Evolutionary conservation across 2,797 vertebrate genomes (phyloP).

Genomic region (Ficedula albicollis): DNA sequence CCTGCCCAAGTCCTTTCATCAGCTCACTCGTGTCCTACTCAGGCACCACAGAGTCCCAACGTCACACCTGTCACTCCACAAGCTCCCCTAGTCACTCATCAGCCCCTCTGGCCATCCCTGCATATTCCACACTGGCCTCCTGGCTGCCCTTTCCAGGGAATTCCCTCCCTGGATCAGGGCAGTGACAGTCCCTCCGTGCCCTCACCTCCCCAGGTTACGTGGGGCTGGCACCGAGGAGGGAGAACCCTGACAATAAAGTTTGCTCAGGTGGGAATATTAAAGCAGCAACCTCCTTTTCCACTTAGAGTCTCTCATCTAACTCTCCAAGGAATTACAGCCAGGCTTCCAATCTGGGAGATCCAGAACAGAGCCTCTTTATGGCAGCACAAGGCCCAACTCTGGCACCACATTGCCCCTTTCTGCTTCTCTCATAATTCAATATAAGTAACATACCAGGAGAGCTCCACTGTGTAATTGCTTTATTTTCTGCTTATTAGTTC

Average conservation of each 20-base stretch:
- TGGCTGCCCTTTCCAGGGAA: neutral
- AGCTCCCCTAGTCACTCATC: neutral
- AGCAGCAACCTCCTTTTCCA: neutral
- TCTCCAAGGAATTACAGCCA: neutral
- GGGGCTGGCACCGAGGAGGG: neutral
- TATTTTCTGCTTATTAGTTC: conserved; percentile 82
- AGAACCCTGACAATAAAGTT: neutral
- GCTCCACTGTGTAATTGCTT: conserved; percentile 78
- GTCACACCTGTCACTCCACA: neutral
- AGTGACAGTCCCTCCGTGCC: accelerated
- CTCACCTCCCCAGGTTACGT: accelerated
- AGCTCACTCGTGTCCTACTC: neutral
- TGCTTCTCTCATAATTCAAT: conserved; percentile 43
- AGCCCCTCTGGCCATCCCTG: neutral
- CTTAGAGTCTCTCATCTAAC: neutral
- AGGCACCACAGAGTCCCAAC: neutral
- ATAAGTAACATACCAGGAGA: conserved; percentile 75
- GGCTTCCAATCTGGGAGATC: neutral
- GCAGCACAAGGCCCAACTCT: neutral
- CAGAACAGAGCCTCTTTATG: conserved; percentile 21
- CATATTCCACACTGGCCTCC: accelerated
- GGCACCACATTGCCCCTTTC: conserved; percentile 43
- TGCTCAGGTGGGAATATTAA: neutral
- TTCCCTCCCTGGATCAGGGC: neutral
- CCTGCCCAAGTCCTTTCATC: neutral